These are phyloP conservation scores for Orthosia gothica DNA, from an alignment of 2,888 invertebrate species.

Conservation along the genomic window DNA sequence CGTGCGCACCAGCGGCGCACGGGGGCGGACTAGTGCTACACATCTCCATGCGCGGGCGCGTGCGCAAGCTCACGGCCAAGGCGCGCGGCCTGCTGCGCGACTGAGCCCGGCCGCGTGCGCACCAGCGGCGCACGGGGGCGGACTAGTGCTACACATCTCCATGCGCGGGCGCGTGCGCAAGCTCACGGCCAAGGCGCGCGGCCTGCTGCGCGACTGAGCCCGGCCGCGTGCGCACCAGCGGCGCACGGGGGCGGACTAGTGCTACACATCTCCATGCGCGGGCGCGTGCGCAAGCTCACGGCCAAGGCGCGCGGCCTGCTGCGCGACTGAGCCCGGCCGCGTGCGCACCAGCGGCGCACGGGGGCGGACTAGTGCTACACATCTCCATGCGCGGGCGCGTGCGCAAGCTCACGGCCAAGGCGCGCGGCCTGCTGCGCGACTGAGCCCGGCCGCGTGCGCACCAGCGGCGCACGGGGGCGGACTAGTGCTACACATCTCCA, in stretches of 20 bases:
- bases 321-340: conserved; percentile 96
- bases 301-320: too few species aligned
- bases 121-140: conserved; percentile 95
- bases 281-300: too few species aligned
- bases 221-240: conserved; percentile 17
- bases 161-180: conserved; percentile 96
- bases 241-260: not conserved
- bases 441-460: conserved; percentile 67
- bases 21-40: too few species aligned
- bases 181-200: conserved; percentile 95
- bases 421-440: conserved; percentile 92
- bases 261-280: too few species aligned
- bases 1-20: conserved; percentile 23
- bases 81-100: too few species aligned
- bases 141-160: too few species aligned
- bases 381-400: conserved; percentile 97
- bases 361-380: too few species aligned
- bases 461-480: not conserved
- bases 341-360: conserved; percentile 95
- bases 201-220: conserved; percentile 89
- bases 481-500: too few species aligned
- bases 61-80: too few species aligned
- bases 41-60: too few species aligned
- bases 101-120: conserved; percentile 96
- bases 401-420: conserved; percentile 95